Evolutionary conservation across 2,888 invertebrate species (phyloP), one percentile per base, ranked within the genome.

Genomic region (Dryobotodes eremita): DNA sequence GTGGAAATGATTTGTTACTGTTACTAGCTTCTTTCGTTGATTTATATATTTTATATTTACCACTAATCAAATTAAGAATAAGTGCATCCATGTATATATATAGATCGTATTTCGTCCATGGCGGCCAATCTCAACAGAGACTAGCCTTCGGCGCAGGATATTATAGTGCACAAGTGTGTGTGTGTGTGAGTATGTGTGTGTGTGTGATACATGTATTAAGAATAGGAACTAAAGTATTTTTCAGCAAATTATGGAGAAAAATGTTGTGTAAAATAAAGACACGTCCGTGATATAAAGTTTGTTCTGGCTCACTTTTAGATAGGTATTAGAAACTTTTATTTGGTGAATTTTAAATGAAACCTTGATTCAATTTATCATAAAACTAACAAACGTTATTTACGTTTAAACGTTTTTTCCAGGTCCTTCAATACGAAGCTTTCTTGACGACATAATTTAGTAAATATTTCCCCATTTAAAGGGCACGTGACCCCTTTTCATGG

Each of bases 401-500:
- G n/a, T n/a, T n/a, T n/a, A n/a, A n/a, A n/a, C n/a, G n/a, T 57
- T 57, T 0, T 26, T 57, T n/a, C 13, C 6, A 57, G 6, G n/a
- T n/a, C 15, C 26, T 23, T 57, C n/a, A 59, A 26, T 2, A 26
- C 59, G 8, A 59, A 20, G 61, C 31, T 62, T 31, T 36, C 23
- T 31, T 65, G 7, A 48, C 8, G 15, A 3, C 17, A 23, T 66
- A n/a, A n/a, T 46, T 61, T 46, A 6, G 17, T 36, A 42, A 69
- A 61, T 13, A 77, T 53, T 59, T 50, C n/a, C 55, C 64, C 2
- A 11, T 36, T 66, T n/a, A 72, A 66, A 70, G 42, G 50, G n/a
- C 23, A 23, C 26, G 23, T 11, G 13, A 66, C 42, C 79, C 77
- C 73, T 13, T 62, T 71, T 53, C 46, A 74, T 46, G 46, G 77